Percentiles rank a stretch among this genome's conserved stretches.
Conservation (phyloP, 2,888 invertebrate species). For the Caenorhabditis panamensis region DNA sequence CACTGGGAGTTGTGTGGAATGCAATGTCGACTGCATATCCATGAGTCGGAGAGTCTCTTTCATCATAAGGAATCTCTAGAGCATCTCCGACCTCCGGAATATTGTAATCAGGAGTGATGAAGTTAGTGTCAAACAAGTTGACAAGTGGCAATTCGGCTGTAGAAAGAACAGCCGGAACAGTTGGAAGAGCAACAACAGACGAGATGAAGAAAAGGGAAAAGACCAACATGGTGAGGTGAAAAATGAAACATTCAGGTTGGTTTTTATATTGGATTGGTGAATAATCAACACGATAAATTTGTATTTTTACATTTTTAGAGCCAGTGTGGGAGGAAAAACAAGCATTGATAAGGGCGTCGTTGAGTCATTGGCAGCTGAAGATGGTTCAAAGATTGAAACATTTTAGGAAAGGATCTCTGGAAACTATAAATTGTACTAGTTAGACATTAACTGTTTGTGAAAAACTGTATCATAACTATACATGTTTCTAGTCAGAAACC, state of each 20-base stretch:
- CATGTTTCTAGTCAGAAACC: too few relatives aligned
- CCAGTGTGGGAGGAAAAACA: constrained; percentile 46
- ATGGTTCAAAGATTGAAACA: not conserved
- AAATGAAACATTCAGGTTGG: not conserved
- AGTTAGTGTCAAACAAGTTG: too few relatives aligned
- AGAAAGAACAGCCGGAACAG: too few relatives aligned
- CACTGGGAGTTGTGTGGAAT: constrained; percentile 34
- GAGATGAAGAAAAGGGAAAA: not conserved
- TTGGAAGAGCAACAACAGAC: not conserved
- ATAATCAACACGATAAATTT: constrained; percentile 46
- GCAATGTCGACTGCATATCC: constrained; percentile 58
- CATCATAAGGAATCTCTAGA: constrained; percentile 31
- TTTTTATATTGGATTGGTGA: constrained; percentile 36
- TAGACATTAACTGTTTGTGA: too few relatives aligned
- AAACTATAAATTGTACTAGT: too few relatives aligned
- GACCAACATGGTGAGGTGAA: not conserved
- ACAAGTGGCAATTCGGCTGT: too few relatives aligned
- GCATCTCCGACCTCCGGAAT: constrained; percentile 43
- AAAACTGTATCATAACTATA: too few relatives aligned
- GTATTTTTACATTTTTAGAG: constrained; percentile 34
- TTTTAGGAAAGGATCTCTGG: not conserved
- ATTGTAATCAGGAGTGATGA: constrained; percentile 46
- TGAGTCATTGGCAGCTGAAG: constrained; percentile 30
- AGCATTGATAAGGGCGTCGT: constrained; percentile 30
- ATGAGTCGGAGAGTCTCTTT: constrained; percentile 41